Percentiles rank a stretch among this genome's conserved stretches.
Conservation (phyloP, 2,888 invertebrate genomes). For the Orchesella flavescens region DNA sequence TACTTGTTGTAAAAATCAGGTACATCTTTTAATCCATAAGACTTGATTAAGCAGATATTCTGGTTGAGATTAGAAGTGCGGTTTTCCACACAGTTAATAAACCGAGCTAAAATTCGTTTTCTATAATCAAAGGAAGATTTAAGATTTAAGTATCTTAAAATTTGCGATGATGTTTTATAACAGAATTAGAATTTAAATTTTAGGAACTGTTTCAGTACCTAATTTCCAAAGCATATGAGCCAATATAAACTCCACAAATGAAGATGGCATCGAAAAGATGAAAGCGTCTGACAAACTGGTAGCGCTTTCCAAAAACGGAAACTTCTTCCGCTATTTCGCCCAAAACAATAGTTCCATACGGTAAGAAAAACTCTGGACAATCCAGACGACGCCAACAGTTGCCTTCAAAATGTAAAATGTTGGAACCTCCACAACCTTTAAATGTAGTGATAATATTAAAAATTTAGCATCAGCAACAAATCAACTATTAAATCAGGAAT, state of each 20-base stretch:
- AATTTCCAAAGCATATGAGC: neutral
- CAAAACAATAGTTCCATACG: slow-evolving; percentile 22
- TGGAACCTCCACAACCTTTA: slow-evolving; percentile 22
- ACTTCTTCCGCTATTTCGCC: slow-evolving; percentile 46
- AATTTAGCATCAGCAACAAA: neutral
- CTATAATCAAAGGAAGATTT: slow-evolving; percentile 6
- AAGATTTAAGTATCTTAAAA: no score
- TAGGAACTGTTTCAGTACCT: neutral
- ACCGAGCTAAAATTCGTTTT: neutral
- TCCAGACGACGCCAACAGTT: slow-evolving; percentile 10
- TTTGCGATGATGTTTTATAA: no score
- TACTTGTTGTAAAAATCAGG: slow-evolving; percentile 9
- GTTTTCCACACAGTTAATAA: neutral
- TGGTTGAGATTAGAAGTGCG: neutral
- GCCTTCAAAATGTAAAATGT: slow-evolving; percentile 7
- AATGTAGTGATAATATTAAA: neutral
- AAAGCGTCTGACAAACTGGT: slow-evolving; percentile 18
- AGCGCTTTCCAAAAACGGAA: neutral
- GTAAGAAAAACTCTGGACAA: slow-evolving; percentile 15
- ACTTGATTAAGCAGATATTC: neutral
- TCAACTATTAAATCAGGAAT: neutral
- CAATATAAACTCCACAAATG: slow-evolving; percentile 24
- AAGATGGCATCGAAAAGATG: slow-evolving; percentile 40
- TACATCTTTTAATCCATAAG: neutral
- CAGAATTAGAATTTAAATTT: no score